phyloP scores from a whole-genome alignment of 2,888 invertebrate genomes.

The Agapostemon virescens region DNA sequence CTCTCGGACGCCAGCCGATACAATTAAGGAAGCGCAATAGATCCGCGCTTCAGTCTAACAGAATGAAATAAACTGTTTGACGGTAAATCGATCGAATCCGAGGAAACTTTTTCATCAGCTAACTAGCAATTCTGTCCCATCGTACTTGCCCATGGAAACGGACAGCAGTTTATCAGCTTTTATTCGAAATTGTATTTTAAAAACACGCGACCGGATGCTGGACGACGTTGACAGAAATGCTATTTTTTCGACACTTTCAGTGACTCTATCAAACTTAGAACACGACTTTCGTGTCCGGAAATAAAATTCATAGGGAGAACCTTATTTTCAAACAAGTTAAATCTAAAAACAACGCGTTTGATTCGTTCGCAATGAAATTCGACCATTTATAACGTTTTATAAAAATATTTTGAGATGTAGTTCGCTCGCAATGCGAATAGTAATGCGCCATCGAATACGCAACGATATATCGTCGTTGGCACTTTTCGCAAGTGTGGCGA shows the following conservation, averaged over 20 bases:
- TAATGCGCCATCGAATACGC: too few relatives aligned
- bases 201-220: not conserved
- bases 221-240: not conserved
- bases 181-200: not conserved
- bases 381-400: too few relatives aligned
- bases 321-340: too few relatives aligned
- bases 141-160: not conserved
- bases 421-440: too few relatives aligned
- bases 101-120: not conserved
- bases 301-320: too few relatives aligned
- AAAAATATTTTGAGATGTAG: too few relatives aligned
- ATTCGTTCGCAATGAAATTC: too few relatives aligned
- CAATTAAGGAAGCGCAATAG: slow-evolving; percentile 49
- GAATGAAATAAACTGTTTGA: not conserved
- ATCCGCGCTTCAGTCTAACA: not conserved
- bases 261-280: too few relatives aligned
- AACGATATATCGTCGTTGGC: too few relatives aligned
- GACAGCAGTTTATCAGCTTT: not conserved
- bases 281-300: too few relatives aligned
- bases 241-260: not conserved
- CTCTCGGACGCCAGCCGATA: slow-evolving; percentile 27
- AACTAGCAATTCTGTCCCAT: not conserved
- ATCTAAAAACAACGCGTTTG: too few relatives aligned
- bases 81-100: not conserved
- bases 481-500: too few relatives aligned